These are phyloP conservation scores for Megaceryle torquata DNA, from an alignment of 2,113 vertebrate genomes.

Conservation along the genomic window DNA sequence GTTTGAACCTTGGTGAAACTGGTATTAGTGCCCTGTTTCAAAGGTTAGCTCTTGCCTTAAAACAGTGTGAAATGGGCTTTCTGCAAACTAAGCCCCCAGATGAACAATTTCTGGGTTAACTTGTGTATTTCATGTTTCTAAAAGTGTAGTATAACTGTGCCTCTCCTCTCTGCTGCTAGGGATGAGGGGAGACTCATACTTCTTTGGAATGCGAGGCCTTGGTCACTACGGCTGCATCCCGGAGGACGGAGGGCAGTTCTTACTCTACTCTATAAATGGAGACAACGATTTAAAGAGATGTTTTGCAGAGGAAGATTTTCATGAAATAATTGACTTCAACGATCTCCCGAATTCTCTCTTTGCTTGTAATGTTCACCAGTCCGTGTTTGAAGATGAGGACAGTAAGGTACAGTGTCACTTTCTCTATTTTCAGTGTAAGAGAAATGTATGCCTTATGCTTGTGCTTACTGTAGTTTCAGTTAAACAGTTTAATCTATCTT, in stretches of 20 bases:
- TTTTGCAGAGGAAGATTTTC: conserved; percentile 78
- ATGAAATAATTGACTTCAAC: conserved; percentile 86
- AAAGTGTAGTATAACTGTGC: neutral
- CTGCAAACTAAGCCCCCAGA: neutral
- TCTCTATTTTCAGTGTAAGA: neutral
- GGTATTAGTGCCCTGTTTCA: neutral
- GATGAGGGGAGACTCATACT: conserved; percentile 84
- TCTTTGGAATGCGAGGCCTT: conserved; percentile 75
- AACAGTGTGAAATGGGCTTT: neutral
- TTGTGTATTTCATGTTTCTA: neutral
- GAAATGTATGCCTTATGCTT: neutral
- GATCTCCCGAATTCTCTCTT: conserved; percentile 86
- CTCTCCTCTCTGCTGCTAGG: conserved; percentile 47
- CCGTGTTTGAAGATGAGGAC: conserved; percentile 83
- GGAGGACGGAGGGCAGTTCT: conserved; percentile 75
- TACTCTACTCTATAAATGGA: conserved; percentile 75
- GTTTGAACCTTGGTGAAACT: neutral
- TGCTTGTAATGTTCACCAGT: conserved; percentile 86
- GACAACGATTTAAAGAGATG: conserved; percentile 67
- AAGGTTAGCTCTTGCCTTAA: neutral
- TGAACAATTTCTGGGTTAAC: neutral
- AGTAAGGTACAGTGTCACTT: conserved; percentile 76
- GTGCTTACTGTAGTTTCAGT: neutral
- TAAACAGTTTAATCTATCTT: neutral
- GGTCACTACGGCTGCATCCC: conserved; percentile 66